Evolutionary conservation across 2,113 vertebrate genomes (phyloP), one percentile per base, ranked within the genome.

Genomic region (Syngnathoides biaculeatus): DNA sequence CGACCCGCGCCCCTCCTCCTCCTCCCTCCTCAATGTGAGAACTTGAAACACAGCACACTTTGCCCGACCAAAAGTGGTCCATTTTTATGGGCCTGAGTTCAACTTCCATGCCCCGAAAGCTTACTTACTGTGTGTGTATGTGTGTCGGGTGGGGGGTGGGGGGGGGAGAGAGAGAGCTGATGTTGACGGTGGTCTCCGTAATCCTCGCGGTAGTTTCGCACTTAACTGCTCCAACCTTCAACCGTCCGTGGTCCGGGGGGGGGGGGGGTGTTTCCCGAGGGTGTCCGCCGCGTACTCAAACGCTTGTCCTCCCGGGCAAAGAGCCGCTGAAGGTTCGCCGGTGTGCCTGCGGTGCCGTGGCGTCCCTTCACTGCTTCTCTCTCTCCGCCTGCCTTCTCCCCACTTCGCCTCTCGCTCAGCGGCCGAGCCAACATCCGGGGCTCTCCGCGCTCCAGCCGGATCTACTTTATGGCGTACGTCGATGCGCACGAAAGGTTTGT

Each of bases 361-460:
- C 79, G 84, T 90, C 88, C 87, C 84, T 87, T 69, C 69, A 81
- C 77, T 53, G 84, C 78, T 86, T 86, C 90, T 90, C 90, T 91
- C 90, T 30, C 26, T 57, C 55, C 15, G 26, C 27, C 52, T 85
- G 88, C 90, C 90, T 91, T 90, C 86, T 84, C 82, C 84, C 72
- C 89, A 27, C 6, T 89, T 89, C 81, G 90, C 87, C 90, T 91
- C 91, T 90, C 91, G 90, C 84, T 91, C 79, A 79, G 86, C 79
- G 74, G 88, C 83, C 75, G 86, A 90, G 88, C 86, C 86, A 91
- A 92, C 92, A 93, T 92, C 92, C 92, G 92, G 92, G 92, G 80
- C 87, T 86, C 83, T 87, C 55, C 74, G 71, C 71, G 43, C 12
- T 30, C 24, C 74, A 73, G 82, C 87, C 88, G 89, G 92, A 92